These are phyloP conservation scores for Myopa tessellatipennis DNA, from an alignment of 2,888 invertebrate species.

Conservation along the genomic window DNA sequence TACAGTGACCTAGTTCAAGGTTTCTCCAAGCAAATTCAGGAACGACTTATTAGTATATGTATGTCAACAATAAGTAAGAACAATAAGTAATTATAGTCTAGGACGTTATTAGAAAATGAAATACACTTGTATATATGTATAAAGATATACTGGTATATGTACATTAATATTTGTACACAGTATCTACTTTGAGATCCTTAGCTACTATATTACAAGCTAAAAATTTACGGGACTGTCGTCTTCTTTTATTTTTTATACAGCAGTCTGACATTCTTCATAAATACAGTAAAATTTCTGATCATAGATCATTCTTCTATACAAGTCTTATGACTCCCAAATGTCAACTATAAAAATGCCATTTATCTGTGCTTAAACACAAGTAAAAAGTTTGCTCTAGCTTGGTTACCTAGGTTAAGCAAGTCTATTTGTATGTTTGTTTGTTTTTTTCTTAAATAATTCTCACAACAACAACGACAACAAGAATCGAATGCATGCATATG, in stretches of 20 bases:
- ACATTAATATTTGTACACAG: too few species aligned
- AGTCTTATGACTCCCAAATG: conserved; percentile 48
- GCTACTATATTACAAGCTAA: too few species aligned
- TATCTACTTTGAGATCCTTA: too few species aligned
- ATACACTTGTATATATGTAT: too few species aligned
- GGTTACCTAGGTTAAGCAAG: conserved; percentile 32
- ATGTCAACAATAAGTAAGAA: too few species aligned
- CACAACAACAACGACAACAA: conserved; percentile 12
- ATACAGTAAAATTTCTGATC: conserved; percentile 37
- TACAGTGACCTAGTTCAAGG: too few species aligned
- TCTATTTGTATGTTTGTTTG: conserved; percentile 15
- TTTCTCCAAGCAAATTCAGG: too few species aligned
- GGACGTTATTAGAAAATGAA: too few species aligned
- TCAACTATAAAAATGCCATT: conserved; percentile 49
- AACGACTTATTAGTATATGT: too few species aligned
- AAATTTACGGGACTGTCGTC: too few species aligned
- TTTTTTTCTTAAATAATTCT: conserved; percentile 20
- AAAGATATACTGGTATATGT: too few species aligned
- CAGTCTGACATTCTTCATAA: conserved; percentile 32
- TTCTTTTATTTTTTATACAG: not conserved
- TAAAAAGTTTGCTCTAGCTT: conserved; percentile 41
- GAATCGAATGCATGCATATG: conserved; percentile 29
- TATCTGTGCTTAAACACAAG: conserved; percentile 40
- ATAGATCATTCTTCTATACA: conserved; percentile 35
- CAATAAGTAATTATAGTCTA: too few species aligned